Conservation (phyloP, 2,113 vertebrate species). For the Oostethus manadensis region DNA sequence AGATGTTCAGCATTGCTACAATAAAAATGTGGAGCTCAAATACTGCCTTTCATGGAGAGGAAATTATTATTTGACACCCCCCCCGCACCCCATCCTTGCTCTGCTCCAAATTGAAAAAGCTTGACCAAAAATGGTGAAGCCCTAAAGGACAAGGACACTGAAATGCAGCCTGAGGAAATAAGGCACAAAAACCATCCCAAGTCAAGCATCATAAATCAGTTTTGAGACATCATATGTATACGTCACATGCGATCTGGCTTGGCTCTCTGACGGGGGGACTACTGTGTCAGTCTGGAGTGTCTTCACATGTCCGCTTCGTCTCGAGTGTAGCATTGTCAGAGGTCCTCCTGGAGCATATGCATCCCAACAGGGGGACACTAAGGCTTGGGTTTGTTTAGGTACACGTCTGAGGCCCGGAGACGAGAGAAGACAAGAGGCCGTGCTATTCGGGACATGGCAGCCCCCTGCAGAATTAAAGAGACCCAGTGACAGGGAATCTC, state of each 20-base stretch:
- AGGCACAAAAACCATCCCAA: not conserved
- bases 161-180: constrained; percentile 12
- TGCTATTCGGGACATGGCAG: constrained; percentile 42
- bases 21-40: constrained; percentile 44
- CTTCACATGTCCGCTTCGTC: constrained; percentile 33
- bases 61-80: constrained; percentile 38
- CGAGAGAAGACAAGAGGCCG: constrained; percentile 53
- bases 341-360: constrained; percentile 22
- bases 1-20: constrained; percentile 39
- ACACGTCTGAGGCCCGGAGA: constrained; percentile 40
- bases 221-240: constrained; percentile 48
- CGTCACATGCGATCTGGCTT: constrained; percentile 51
- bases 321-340: constrained; percentile 34
- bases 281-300: constrained; percentile 32
- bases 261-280: constrained; percentile 27
- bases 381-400: constrained; percentile 33
- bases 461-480: constrained; percentile 65
- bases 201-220: constrained; percentile 55
- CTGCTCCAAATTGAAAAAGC: constrained; percentile 39
- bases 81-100: constrained; percentile 9
- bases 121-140: constrained; percentile 41
- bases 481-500: constrained; percentile 64
- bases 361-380: not conserved
- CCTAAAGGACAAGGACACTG: constrained; percentile 36
- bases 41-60: constrained; percentile 38